These are phyloP conservation scores for Archivesica marissinica DNA, from an alignment of 1,140 invertebrate genomes.

Conservation along the genomic window DNA sequence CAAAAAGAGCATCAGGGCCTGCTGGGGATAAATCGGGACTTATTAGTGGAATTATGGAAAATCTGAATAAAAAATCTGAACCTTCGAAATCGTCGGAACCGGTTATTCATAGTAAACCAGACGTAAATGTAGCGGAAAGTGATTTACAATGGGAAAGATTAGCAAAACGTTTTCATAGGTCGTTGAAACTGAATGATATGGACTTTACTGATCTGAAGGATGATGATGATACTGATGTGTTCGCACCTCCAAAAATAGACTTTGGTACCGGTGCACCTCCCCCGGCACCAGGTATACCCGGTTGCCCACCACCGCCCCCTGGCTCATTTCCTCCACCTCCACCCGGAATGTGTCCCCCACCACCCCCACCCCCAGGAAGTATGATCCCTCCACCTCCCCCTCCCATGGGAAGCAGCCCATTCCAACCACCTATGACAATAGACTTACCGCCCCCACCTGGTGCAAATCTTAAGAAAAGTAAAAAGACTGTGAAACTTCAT, in stretches of 20 bases:
- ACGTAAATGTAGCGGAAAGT: slow-evolving; percentile 95
- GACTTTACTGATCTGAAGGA: slow-evolving; percentile 96
- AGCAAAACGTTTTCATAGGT: slow-evolving; percentile 91
- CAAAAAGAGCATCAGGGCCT: slow-evolving; percentile 68
- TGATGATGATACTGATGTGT: slow-evolving; percentile 85
- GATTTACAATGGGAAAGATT: slow-evolving; percentile 98
- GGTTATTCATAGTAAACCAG: slow-evolving; percentile 77
- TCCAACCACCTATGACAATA: slow-evolving; percentile 82
- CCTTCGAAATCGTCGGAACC: slow-evolving; percentile 81
- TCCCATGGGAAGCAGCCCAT: slow-evolving; percentile 76
- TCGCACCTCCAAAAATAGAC: slow-evolving; percentile 70
- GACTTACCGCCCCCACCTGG: slow-evolving; percentile 83
- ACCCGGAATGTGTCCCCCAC: slow-evolving; percentile 74
- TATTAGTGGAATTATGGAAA: slow-evolving; percentile 97
- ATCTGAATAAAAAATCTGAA: slow-evolving; percentile 84
- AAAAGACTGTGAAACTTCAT: slow-evolving; percentile 99
- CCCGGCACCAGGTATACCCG: slow-evolving; percentile 79
- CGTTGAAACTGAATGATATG: slow-evolving; percentile 95
- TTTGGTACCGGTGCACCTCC: slow-evolving; percentile 82
- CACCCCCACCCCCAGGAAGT: slow-evolving; percentile 82
- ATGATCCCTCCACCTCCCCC: slow-evolving; percentile 83
- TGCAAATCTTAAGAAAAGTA: slow-evolving; percentile 90
- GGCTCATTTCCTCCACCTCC: slow-evolving; percentile 82
- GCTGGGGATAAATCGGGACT: slow-evolving; percentile 93
- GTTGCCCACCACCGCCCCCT: slow-evolving; percentile 83